Conservation (phyloP, 2,888 invertebrate genomes). For the Cyaniris semiargus region DNA sequence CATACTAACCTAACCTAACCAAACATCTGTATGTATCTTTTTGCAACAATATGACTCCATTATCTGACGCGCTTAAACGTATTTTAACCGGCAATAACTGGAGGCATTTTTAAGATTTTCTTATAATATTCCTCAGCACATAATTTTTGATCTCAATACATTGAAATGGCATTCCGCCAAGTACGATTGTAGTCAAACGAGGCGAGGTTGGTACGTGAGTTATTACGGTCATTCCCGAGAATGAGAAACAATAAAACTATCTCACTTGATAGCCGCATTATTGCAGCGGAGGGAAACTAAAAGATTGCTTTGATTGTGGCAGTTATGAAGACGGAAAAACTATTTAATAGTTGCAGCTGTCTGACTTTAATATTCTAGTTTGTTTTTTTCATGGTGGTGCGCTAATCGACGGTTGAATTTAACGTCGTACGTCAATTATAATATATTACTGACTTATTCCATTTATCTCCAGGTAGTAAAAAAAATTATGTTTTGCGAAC, state of each 20-base stretch:
- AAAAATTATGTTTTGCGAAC: neutral
- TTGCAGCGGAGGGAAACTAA: conserved; percentile 9
- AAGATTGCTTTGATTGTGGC: conserved; percentile 20
- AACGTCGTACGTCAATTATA: neutral
- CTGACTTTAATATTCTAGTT: neutral
- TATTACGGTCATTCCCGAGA: conserved; percentile 27
- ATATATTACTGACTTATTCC: neutral
- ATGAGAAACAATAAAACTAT: conserved; percentile 29
- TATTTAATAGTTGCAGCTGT: neutral
- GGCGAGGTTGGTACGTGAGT: conserved; percentile 28
- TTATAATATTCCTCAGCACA: conserved; percentile 4
- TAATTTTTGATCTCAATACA: conserved; percentile 19
- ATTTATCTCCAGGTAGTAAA: neutral
- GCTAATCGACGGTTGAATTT: neutral
- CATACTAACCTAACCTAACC: no score
- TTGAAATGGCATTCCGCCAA: conserved; percentile 28
- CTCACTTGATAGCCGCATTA: conserved; percentile 26
- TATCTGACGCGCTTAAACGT: neutral
- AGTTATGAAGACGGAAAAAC: conserved; percentile 15
- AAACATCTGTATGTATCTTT: neutral
- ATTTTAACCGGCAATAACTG: neutral
- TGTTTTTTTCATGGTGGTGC: neutral
- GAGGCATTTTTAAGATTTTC: conserved; percentile 5
- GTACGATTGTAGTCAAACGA: conserved; percentile 22
- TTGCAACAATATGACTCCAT: neutral